Conservation (phyloP, 2,888 invertebrate species). For the Drosophila koepferae region DNA sequence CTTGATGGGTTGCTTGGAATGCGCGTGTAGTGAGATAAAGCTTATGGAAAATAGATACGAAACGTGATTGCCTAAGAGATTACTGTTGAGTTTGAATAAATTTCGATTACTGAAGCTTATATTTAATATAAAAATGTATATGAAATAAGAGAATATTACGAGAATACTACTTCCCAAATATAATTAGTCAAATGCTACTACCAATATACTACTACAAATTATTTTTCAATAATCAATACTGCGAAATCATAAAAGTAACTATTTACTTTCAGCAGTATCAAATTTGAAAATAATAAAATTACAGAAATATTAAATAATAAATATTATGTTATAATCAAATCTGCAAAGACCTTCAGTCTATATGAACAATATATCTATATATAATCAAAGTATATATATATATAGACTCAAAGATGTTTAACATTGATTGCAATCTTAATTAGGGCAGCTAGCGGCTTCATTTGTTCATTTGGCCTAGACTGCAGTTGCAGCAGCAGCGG, state of each 20-base stretch:
- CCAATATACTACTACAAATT: background rate
- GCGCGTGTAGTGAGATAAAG: background rate
- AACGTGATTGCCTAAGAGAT: background rate
- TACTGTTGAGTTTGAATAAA: background rate
- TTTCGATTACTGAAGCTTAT: background rate
- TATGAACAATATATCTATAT: background rate
- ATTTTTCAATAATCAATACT: background rate
- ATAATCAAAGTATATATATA: too few species aligned
- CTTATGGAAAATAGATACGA: background rate
- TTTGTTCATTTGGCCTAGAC: conserved; percentile 48
- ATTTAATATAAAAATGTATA: background rate
- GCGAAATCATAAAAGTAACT: background rate
- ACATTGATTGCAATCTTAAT: conserved; percentile 9
- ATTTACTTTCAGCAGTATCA: too few species aligned
- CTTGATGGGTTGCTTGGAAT: background rate
- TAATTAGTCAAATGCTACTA: background rate
- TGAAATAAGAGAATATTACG: too few species aligned
- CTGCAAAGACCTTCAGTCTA: background rate
- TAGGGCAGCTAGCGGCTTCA: conserved; percentile 35
- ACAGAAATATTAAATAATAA: background rate
- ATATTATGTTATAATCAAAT: background rate
- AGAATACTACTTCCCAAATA: background rate
- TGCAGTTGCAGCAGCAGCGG: conserved; percentile 7
- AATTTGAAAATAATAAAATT: background rate
- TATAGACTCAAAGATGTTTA: background rate